These are phyloP conservation scores for Sitta carolinensis DNA, from an alignment of 2,797 vertebrate species.

Conservation along the genomic window DNA sequence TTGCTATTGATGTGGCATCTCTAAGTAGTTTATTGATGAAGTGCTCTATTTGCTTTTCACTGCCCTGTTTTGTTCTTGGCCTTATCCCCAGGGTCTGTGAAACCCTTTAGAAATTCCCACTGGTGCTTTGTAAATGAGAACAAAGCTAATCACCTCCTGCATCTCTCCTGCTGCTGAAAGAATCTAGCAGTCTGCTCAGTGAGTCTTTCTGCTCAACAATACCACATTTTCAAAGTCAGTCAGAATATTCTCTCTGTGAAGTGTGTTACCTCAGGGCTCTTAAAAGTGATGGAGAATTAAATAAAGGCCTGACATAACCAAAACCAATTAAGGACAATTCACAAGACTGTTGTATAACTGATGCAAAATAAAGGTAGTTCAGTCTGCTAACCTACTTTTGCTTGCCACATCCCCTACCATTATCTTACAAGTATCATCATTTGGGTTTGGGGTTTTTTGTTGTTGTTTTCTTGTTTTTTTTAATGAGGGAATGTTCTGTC, in stretches of 20 bases:
- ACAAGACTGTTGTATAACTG: slow-evolving; percentile 30
- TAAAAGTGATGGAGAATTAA: slow-evolving; percentile 39
- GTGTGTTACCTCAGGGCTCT: slow-evolving; percentile 41
- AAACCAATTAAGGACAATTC: slow-evolving; percentile 54
- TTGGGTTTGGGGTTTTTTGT: not conserved
- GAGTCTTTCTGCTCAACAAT: slow-evolving; percentile 51
- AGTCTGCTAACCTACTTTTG: slow-evolving; percentile 25
- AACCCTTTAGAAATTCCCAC: slow-evolving; percentile 62
- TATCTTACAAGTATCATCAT: not conserved
- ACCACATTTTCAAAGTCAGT: slow-evolving; percentile 41
- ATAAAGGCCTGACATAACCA: slow-evolving; percentile 37
- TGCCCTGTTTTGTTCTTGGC: slow-evolving; percentile 64
- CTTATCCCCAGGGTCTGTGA: slow-evolving; percentile 61
- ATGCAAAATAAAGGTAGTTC: not conserved
- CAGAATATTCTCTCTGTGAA: slow-evolving; percentile 49
- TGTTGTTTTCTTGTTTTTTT: not conserved
- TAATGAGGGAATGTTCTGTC: not conserved
- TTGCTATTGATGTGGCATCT: slow-evolving; percentile 60
- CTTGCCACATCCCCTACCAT: not conserved
- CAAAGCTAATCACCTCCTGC: slow-evolving; percentile 69
- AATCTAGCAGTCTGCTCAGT: slow-evolving; percentile 35
- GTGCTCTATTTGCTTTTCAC: slow-evolving; percentile 63
- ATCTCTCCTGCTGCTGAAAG: slow-evolving; percentile 63
- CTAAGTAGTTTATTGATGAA: slow-evolving; percentile 66
- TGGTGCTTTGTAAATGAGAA: slow-evolving; percentile 66